Base-by-base conservation (phyloP, 2,888 invertebrate genomes). In the Autographa gamma region DNA sequence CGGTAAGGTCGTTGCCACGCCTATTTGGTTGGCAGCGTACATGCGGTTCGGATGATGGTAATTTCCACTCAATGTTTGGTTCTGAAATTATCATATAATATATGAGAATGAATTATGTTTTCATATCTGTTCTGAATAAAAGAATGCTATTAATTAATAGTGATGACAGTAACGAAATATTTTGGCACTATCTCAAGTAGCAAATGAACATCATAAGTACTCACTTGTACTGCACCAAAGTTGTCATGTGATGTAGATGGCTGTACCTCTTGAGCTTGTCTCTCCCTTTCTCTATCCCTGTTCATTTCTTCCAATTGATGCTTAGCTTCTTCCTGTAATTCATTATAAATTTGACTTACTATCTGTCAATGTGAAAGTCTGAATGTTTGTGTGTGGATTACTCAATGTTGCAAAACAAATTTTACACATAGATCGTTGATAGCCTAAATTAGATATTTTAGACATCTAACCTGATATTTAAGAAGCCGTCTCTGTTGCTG, bases 401-500 rank as follows among this genome's bases (percentile, higher is more conserved):
- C n/a, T n/a, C n/a, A n/a, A n/a, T n/a, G n/a, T n/a, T n/a, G n/a
- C n/a, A n/a, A n/a, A n/a, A n/a, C n/a, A n/a, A n/a, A n/a, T n/a
- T n/a, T n/a, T n/a, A n/a, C n/a, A n/a, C n/a, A n/a, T n/a, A n/a
- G n/a, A n/a, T n/a, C n/a, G n/a, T n/a, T n/a, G n/a, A n/a, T n/a
- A n/a, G n/a, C 25, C 25, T 25, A 3, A 2, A 25, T 25, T 2
- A 25, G n/a, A 18, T 25, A 13, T 56, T 18, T 58, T 31, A 11
- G 8, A 38, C 0, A 62, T 58, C 69, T 25, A 38, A 94, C 96
- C 91, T 96, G 96, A 86, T 95, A 96, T 81, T 95, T 96, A 0
- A 95, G 81, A 31, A 96, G 89, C 74, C 95, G 87, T 73, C 94
- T 94, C 84, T 97, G 97, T 82, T 97, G 97, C 73, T 97, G 96